Base-by-base conservation (phyloP, 2,113 vertebrate genomes). In the Scatophagus argus region DNA sequence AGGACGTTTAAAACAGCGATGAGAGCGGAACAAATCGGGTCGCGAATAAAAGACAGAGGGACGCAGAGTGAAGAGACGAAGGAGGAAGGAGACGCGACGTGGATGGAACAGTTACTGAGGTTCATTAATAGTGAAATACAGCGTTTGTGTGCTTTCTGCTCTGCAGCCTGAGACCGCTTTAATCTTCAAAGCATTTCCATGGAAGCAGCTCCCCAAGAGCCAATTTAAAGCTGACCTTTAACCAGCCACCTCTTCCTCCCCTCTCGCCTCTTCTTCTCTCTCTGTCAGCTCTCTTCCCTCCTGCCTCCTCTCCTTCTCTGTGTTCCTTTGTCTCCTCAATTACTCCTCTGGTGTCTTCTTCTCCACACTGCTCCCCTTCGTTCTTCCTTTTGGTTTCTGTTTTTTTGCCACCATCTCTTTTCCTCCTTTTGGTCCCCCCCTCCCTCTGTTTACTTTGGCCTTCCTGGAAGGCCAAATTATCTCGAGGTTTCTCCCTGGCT, bases 221-320 rank as follows among this genome's bases (percentile, higher is more conserved):
- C 88, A 89, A 91, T 89, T 87, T 87, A 85, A 85, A 82, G 10
- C 32, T 87, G 89, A 90, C 89, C 89, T 91, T 92, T 90, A 68
- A n/a, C 86, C 82, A 74, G 73, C 77, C 49, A 59, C 66, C 74
- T 77, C 79, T 56, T 54, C 70, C 5, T 66, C 67, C 27, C 39
- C 55, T 43, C 68, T 29, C 41, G 19, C 70, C 32, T 58, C 1
- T 25, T 52, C 5, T 11, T 23, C 67, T 49, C 58, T 27, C 29
- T 38, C 64, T 13, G 27, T 51, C 74, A 74, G 46, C 25, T 47
- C 71, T 63, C 32, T 3, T 66, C 25, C 19, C 49, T 43, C 23
- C 55, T 31, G 8, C 39, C 34, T 31, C 32, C 3, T 32, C 54
- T 61, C 21, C 59, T 32, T 13, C 16, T 38, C 44, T 66, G 77